Conservation (phyloP, 2,797 vertebrate genomes). For the Argentina silus region DNA sequence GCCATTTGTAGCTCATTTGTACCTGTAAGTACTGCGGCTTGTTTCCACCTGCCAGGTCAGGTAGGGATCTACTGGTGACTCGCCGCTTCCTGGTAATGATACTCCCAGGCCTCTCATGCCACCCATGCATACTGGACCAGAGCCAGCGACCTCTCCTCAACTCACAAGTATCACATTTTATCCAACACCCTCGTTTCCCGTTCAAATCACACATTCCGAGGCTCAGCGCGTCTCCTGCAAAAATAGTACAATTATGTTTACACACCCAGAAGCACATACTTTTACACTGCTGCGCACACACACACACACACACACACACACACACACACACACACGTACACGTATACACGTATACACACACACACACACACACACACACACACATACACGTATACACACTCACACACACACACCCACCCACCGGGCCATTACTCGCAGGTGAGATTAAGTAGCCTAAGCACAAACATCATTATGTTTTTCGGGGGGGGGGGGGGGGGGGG, state of each 20-base stretch:
- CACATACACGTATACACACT: neutral
- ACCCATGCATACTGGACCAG: constrained; percentile 53
- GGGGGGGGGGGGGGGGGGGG: no score
- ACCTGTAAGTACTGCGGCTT: constrained; percentile 57
- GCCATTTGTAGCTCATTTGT: constrained; percentile 61
- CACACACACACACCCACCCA: neutral
- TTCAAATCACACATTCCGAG: constrained; percentile 32
- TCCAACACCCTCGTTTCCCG: constrained; percentile 25
- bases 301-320: no score
- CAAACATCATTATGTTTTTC: constrained; percentile 33
- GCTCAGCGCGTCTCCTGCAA: constrained; percentile 19
- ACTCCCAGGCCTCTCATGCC: constrained; percentile 49
- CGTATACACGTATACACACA: no score
- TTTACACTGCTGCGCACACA: no score
- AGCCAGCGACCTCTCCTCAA: constrained; percentile 27
- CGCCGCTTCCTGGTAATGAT: constrained; percentile 53
- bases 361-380: no score
- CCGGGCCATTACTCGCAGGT: neutral
- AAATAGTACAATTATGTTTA: neutral
- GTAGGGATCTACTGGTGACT: constrained; percentile 13
- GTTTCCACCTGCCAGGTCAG: constrained; percentile 63
- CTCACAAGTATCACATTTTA: constrained; percentile 39
- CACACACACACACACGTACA: constrained; percentile 3
- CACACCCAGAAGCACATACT: no score
- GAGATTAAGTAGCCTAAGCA: constrained; percentile 16